Evolutionary conservation across 2,113 vertebrate genomes (phyloP).

Genomic region (Aleadryas rufinucha): DNA sequence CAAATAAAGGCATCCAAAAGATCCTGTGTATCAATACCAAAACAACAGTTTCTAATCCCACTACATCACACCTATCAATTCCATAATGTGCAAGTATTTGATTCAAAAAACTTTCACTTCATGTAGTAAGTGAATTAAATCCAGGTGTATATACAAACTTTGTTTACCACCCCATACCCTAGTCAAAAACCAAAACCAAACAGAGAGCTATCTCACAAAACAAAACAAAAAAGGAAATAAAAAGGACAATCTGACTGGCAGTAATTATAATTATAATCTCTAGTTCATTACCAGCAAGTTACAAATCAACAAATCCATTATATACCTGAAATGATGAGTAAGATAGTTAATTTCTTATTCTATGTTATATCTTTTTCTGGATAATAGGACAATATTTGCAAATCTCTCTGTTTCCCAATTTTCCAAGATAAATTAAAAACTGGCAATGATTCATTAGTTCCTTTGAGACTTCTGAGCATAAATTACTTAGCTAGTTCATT

Average conservation of each 20-base stretch:
- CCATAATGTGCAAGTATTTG: background rate
- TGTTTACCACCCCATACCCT: background rate
- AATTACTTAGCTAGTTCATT: background rate
- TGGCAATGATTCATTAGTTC: background rate
- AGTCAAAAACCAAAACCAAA: background rate
- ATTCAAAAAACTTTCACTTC: background rate
- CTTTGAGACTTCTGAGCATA: background rate
- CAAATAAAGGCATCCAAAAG: background rate
- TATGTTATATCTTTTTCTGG: background rate
- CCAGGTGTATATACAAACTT: fast-evolving
- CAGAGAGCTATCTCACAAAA: background rate
- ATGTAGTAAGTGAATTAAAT: background rate
- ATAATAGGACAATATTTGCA: background rate
- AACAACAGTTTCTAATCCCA: background rate
- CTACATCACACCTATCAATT: background rate
- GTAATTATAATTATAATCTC: background rate
- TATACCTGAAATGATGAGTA: background rate
- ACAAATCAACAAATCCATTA: background rate
- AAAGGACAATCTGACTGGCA: background rate
- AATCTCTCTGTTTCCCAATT: background rate
- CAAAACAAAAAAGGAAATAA: background rate
- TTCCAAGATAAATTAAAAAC: background rate
- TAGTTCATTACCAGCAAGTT: background rate
- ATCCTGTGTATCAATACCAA: background rate
- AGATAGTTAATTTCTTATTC: background rate